Evolutionary conservation across 1,140 invertebrate species (phyloP), one percentile per base, ranked within the genome.

Genomic region (Lamellibrachia luymesi): DNA sequence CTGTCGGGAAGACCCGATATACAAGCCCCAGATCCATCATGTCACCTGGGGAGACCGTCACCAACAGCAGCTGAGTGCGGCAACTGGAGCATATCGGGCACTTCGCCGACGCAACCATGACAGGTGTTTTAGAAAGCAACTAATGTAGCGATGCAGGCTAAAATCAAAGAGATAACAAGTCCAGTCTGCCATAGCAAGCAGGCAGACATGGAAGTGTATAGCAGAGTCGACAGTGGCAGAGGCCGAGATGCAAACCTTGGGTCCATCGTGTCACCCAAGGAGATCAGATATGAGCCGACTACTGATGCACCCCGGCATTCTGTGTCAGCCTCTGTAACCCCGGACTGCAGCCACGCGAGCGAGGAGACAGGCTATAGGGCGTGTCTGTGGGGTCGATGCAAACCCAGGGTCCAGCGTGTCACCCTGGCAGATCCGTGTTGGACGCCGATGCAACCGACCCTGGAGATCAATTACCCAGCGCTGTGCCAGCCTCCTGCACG

Each of bases 261-360:
- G 91, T 94, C 94, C 94, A 94, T 52, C 94, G 91, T 94, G 94
- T 94, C 94, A 94, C 91, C 92, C 93, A 94, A 92, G 90, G 92
- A 91, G 91, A 51, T 80, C 52, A 7, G 27, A 27, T 5, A n/a
- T 25, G 91, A 89, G 92, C 92, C 5, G 51, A 50, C 91, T 8
- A 50, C 91, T 50, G 91, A 17, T 50, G 51, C 51, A 50, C 91
- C 49, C 17, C 49, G 91, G n/a, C 91, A 10, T 4, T 50, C 49
- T 50, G 49, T 91, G 49, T 91, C 91, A 4, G 49, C 91, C 51
- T 91, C 49, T 50, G 91, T 50, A 17, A 91, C 13, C 13, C 91
- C 51, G 51, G 51, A 91, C 49, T 51, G 51, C 49, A n/a, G 91
- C 91, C 91, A 27, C 4, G 7, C 22, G 51, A 91, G 51, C 22